Evolutionary conservation across 2,797 vertebrate genomes (phyloP).

Genomic region (Kryptopterus vitreolus): DNA sequence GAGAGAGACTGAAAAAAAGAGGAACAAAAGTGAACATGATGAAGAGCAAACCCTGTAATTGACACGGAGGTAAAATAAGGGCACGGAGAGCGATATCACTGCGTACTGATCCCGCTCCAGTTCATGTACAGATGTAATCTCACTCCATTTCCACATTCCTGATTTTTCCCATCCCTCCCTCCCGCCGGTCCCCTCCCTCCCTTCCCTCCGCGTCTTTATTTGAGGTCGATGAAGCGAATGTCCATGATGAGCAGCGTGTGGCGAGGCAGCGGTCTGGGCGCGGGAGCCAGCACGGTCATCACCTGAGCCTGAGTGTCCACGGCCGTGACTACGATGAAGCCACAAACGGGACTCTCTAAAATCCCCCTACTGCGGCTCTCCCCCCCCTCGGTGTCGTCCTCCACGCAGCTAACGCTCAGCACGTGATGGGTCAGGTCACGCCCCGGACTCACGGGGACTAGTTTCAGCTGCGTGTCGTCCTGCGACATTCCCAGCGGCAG

Average conservation of each 20-base stretch:
- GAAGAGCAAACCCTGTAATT: neutral
- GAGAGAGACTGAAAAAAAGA: neutral
- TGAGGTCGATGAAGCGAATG: constrained; percentile 96
- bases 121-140: constrained; percentile 22
- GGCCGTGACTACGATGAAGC: constrained; percentile 93
- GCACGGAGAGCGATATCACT: neutral
- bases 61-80: neutral
- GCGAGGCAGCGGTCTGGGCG: constrained; percentile 89
- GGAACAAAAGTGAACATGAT: constrained; percentile 9
- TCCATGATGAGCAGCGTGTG: constrained; percentile 98
- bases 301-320: constrained; percentile 92
- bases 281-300: constrained; percentile 92
- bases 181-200: no score
- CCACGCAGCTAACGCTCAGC: constrained; percentile 87
- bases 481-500: constrained; percentile 96
- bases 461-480: constrained; percentile 96
- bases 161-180: neutral
- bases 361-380: constrained; percentile 64
- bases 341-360: constrained; percentile 81
- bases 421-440: constrained; percentile 96
- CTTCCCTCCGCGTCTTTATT: constrained; percentile 63
- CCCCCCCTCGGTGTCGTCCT: constrained; percentile 71
- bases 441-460: constrained; percentile 93
- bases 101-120: neutral
- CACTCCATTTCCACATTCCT: constrained; percentile 14